Base-by-base conservation (phyloP, 1,140 invertebrate species). In the Drosophila serrata region DNA sequence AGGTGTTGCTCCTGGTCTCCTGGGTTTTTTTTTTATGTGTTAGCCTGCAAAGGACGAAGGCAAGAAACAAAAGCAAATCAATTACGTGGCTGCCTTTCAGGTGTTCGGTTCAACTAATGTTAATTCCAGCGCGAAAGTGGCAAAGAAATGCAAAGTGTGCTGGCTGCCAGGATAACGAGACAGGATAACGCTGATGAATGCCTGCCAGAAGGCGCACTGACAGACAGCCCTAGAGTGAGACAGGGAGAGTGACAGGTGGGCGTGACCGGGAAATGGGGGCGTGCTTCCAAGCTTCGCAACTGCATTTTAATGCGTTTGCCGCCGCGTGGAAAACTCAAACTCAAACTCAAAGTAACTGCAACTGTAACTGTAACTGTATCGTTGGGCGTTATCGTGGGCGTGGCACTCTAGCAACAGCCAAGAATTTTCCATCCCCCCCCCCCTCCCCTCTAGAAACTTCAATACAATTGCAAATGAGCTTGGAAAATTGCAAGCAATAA, bases 261-360 rank as follows among this genome's bases (percentile, higher is more conserved):
- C 11, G 55, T 49, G 48, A 11, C n/a, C 4, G 15, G 15, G 15
- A n/a, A 24, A 13, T 39, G 35, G 29, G 55, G 53, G 68, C 74
- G 74, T n/a, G 74, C 81, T 77, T 61, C 69, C 40, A 2, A 7
- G 27, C 19, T 49, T 49, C 64, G 42, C 75, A 82, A 69, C 80
- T 87, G 82, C 48, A 84, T 88, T 87, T 87, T 88, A 87, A 87
- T 88, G 80, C 72, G 82, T 82, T 82, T 72, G 65, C 75, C 70
- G 65, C 29, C 70, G 65, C 29, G 43, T 15, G 19, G 48, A 12
- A 33, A 55, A n/a, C 60, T 64, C 59, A 46, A 64, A 64, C 33
- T 65, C 9, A 33, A 55, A n/a, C 60, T 64, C 59, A 46, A 64
- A 64, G 43, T 65, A 67, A 31, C 13, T 37, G 51, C 51, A 35